Conservation (phyloP, 2,888 invertebrate species). For the Aricia artaxerxes region DNA sequence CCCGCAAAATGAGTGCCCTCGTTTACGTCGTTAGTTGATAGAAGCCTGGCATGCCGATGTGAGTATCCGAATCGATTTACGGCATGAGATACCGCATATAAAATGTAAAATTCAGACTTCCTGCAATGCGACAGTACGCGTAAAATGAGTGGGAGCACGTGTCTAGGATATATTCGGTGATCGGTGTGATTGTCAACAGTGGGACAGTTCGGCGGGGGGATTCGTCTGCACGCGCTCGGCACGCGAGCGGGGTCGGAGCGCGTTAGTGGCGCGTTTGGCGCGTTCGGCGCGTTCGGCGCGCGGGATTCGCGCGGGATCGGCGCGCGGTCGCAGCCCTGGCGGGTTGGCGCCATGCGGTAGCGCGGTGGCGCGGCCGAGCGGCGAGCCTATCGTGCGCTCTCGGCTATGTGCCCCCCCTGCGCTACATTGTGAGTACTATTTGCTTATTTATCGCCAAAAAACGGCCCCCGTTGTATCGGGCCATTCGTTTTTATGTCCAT, state of each 20-base stretch:
- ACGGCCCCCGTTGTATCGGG: not conserved
- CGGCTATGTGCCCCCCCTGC: constrained; percentile 80
- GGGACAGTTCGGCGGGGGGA: constrained; percentile 71
- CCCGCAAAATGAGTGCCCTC: constrained; percentile 68
- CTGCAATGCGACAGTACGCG: constrained; percentile 72
- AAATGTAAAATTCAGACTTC: constrained; percentile 46
- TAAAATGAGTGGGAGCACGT: constrained; percentile 44
- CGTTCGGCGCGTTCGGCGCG: constrained; percentile 40
- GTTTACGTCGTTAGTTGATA: constrained; percentile 78
- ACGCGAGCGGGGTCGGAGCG: constrained; percentile 44
- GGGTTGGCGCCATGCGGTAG: constrained; percentile 59
- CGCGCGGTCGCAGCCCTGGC: constrained; percentile 49
- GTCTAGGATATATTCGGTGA: constrained; percentile 41
- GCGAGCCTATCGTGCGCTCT: constrained; percentile 73
- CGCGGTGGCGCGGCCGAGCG: constrained; percentile 73
- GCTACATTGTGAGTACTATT: constrained; percentile 73
- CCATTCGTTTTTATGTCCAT: constrained; percentile 16
- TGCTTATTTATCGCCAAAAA: not conserved
- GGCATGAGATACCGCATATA: constrained; percentile 42
- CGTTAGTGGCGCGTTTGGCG: constrained; percentile 43
- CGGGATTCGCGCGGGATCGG: constrained; percentile 47
- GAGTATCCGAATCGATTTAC: constrained; percentile 61
- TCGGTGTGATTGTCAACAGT: constrained; percentile 69
- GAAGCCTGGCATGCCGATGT: constrained; percentile 78
- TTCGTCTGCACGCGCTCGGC: constrained; percentile 58